Percentiles rank a stretch among this genome's conserved stretches.
Conservation (phyloP, 64 coral and sea anemone genomes). For the Montipora efflorescens region DNA sequence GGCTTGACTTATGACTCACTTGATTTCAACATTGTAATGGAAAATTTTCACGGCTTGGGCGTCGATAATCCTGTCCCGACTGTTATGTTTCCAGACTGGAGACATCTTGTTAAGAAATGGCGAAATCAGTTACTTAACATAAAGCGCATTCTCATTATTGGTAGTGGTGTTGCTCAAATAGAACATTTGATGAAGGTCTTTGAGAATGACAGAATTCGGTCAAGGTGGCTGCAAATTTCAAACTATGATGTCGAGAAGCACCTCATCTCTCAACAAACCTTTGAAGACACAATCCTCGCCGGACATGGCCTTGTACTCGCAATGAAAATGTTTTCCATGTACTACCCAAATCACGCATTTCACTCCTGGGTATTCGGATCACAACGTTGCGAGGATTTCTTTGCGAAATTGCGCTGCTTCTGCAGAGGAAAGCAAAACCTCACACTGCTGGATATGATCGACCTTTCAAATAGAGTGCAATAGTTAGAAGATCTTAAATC, state of each 20-base stretch:
- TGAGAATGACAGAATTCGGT: conserved; percentile 20
- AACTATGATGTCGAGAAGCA: neutral
- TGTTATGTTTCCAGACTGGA: conserved; percentile 63
- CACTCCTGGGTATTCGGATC: conserved; percentile 52
- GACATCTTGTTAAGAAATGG: conserved; percentile 74
- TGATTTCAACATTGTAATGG: conserved; percentile 40
- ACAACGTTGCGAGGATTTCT: conserved; percentile 45
- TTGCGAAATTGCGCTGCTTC: conserved; percentile 48
- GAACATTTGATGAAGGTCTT: conserved; percentile 40
- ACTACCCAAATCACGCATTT: neutral
- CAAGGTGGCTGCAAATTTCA: conserved; percentile 2
- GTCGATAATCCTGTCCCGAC: conserved; percentile 14
- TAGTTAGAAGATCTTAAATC: conserved; percentile 36
- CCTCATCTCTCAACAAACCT: neutral
- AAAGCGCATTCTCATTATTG: conserved; percentile 56
- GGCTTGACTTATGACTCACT: conserved; percentile 37
- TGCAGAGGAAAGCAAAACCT: conserved; percentile 52
- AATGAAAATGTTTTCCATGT: neutral
- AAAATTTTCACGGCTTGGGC: conserved; percentile 1
- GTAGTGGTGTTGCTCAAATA: conserved; percentile 49
- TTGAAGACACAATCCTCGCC: neutral
- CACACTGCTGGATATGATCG: conserved; percentile 48
- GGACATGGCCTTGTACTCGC: neutral
- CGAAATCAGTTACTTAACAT: conserved; percentile 69
- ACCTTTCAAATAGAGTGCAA: conserved; percentile 27